Percentiles rank a stretch among this genome's conserved stretches.
Evolutionary conservation across 2,113 vertebrate species (phyloP).

Genomic region (Misgurnus mizolepis): DNA sequence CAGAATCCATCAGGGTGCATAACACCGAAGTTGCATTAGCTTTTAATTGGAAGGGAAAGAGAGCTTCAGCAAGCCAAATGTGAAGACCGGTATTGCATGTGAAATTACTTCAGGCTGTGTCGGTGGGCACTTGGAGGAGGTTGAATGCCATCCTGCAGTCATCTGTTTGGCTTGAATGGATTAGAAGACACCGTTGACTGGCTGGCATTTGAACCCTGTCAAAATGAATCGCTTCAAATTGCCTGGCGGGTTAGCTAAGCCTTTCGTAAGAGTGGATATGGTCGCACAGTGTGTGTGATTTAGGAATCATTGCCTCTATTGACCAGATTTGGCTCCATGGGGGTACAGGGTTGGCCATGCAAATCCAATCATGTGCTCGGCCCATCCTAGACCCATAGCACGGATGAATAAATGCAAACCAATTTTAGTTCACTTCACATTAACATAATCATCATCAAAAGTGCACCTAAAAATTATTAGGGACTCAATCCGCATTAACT

Average conservation of each 20-base stretch:
- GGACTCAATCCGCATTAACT: no score
- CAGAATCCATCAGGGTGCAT: not conserved
- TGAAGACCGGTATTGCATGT: not conserved
- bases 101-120: conserved; percentile 4
- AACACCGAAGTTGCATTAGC: conserved; percentile 9
- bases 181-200: conserved; percentile 58
- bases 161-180: conserved; percentile 51
- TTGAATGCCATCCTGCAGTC: conserved; percentile 3
- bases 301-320: not conserved
- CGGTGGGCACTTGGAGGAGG: conserved; percentile 47
- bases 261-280: conserved; percentile 1
- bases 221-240: conserved; percentile 62
- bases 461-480: no score
- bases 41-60: conserved; percentile 2
- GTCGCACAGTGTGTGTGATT: conserved; percentile 2
- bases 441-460: no score
- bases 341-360: no score
- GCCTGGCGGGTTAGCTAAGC: conserved; percentile 42
- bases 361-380: no score
- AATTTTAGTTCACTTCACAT: no score
- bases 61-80: not conserved
- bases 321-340: no score
- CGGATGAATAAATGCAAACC: no score
- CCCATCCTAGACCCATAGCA: no score
- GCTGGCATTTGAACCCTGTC: conserved; percentile 59